A percentile compares a stretch with the other conserved stretches of the same genome.
These are phyloP conservation scores for Dasypogon diadema DNA, from an alignment of 2,888 invertebrate genomes.

Conservation along the genomic window DNA sequence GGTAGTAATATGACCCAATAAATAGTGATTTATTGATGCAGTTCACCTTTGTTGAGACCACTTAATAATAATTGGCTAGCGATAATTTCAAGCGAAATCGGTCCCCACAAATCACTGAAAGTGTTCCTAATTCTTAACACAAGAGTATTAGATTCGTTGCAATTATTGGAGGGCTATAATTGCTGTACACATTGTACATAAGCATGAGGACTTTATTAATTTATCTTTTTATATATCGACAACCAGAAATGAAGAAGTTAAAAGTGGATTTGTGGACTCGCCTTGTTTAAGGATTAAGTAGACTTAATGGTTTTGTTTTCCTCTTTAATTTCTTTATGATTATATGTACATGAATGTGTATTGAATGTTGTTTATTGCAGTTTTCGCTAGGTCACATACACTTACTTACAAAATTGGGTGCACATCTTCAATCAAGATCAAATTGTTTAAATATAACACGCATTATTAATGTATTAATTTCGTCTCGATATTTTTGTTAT, in stretches of 20 bases:
- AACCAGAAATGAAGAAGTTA: background rate
- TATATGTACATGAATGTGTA: background rate
- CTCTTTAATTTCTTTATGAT: background rate
- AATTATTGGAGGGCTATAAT: background rate
- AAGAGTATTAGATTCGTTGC: background rate
- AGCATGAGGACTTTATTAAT: background rate
- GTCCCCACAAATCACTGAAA: constrained; percentile 53
- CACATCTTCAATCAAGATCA: no score
- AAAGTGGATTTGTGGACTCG: constrained; percentile 21
- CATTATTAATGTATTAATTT: no score
- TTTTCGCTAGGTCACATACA: background rate
- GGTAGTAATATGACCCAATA: constrained; percentile 19
- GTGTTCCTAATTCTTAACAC: constrained; percentile 51
- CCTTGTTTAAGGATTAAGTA: background rate
- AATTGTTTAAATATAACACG: no score
- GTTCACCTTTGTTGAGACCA: constrained; percentile 30
- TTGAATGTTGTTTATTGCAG: background rate
- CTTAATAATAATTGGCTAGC: constrained; percentile 31
- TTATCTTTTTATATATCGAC: background rate
- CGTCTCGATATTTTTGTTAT: no score
- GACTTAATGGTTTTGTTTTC: constrained; percentile 1
- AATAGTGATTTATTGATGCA: constrained; percentile 16
- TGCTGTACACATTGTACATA: no score
- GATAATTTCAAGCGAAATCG: constrained; percentile 29
- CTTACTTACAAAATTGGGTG: no score